Evolutionary conservation across 2,888 invertebrate species (phyloP), one percentile per base, ranked within the genome.

Genomic region (Cloeon dipterum): DNA sequence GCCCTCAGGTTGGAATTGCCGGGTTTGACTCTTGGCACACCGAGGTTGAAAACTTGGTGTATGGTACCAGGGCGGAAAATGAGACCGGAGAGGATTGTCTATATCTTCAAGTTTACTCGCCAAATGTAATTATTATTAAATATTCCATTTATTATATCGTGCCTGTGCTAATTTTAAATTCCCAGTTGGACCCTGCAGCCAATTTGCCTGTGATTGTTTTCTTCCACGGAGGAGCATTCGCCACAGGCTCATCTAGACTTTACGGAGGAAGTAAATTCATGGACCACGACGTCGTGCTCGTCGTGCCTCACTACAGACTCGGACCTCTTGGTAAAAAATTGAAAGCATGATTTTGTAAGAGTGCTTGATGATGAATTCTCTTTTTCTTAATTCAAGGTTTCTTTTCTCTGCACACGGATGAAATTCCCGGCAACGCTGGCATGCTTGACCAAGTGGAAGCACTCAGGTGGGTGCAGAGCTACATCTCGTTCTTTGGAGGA

Each of bases 351-450:
- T 23, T 7, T 23, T 11, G n/a, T n/a, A n/a, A n/a, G n/a, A n/a
- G n/a, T n/a, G n/a, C n/a, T n/a, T n/a, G n/a, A n/a, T 17, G 17
- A 16, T 36, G 14, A 37, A 10, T n/a, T 10, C 13, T 21, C 23
- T 21, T 37, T 34, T 29, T 36, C 17, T 25, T 21, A 23, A 23
- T 26, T 26, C 35, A 17, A 42, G 65, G 64, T 14, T 66, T 65
- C 51, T 40, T 66, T 17, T 56, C 62, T 2, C 58, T 64, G 3
- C 53, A 55, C 37, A 58, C 57, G 10, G 49, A 54, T 7, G 53
- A 53, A n/a, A 52, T 63, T 37, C 61, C 65, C 0, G 67, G 67
- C 10, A 68, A 68, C 49, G 62, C 57, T 39, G 63, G 64, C 1
- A 48, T 66, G 26, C 49, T 58, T 18, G 68, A 68, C 47, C 52